Evolutionary conservation across 2,888 invertebrate genomes (phyloP).

Genomic region (Hirudinaria manillensis): DNA sequence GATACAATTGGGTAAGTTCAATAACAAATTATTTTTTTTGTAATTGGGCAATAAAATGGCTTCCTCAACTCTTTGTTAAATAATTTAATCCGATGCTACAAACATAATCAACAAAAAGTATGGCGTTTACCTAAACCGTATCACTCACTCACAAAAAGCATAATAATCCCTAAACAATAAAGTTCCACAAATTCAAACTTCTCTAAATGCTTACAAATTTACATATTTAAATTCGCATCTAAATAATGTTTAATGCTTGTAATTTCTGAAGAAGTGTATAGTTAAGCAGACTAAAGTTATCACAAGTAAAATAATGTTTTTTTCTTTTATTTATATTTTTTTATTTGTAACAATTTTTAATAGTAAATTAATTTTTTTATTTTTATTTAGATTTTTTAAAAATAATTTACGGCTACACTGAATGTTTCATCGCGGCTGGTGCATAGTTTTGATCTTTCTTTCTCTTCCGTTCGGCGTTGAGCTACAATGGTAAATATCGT

Average conservation of each 20-base stretch:
- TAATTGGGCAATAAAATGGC: too few species aligned
- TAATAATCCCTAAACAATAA: slow-evolving; percentile 13
- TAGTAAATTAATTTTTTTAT: slow-evolving; percentile 19
- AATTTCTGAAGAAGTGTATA: not conserved
- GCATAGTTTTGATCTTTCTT: too few species aligned
- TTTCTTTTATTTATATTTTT: not conserved
- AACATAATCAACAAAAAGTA: slow-evolving; percentile 18
- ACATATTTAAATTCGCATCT: not conserved
- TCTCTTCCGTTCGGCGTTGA: too few species aligned
- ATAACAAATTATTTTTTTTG: too few species aligned
- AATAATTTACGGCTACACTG: slow-evolving; percentile 14
- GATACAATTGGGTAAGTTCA: too few species aligned
- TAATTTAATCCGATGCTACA: slow-evolving; percentile 1
- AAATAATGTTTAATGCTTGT: not conserved
- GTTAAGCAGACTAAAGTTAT: too few species aligned
- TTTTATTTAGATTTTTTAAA: slow-evolving; percentile 25
- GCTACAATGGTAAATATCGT: too few species aligned
- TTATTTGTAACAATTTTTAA: slow-evolving; percentile 4
- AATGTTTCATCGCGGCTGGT: not conserved
- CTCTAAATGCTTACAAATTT: not conserved
- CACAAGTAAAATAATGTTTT: not conserved
- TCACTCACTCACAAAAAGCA: slow-evolving; percentile 17
- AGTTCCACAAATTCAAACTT: slow-evolving; percentile 11
- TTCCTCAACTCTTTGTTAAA: too few species aligned
- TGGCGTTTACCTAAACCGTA: slow-evolving; percentile 19